Conservation (phyloP, 1,140 invertebrate species). For the Bombus pascuorum region DNA sequence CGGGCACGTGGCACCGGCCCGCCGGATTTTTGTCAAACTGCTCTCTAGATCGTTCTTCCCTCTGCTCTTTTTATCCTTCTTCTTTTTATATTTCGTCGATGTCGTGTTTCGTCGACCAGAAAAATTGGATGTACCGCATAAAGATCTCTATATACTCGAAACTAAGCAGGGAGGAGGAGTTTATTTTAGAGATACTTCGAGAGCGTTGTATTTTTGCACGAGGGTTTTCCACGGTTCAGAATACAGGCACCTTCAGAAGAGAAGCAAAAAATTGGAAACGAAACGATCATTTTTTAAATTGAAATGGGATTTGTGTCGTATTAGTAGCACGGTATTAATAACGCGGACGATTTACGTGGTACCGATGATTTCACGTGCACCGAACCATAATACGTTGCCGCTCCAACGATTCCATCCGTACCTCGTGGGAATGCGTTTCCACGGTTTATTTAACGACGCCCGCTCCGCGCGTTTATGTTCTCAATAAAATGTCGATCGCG, state of each 20-base stretch:
- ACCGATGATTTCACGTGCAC: conserved; percentile 58
- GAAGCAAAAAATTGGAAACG: neutral
- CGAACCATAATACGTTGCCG: conserved; percentile 48
- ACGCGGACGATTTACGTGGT: conserved; percentile 38
- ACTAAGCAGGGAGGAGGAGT: neutral
- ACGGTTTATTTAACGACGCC: conserved; percentile 65
- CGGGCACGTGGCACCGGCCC: conserved; percentile 44
- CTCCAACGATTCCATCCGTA: conserved; percentile 27
- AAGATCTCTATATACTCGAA: neutral
- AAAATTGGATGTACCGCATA: neutral
- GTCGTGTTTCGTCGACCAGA: no score
- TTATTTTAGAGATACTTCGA: neutral
- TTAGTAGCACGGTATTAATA: conserved; percentile 35
- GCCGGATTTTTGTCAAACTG: neutral
- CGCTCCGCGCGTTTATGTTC: conserved; percentile 45
- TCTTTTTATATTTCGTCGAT: neutral
- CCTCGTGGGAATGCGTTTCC: conserved; percentile 58
- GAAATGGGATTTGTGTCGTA: conserved; percentile 21
- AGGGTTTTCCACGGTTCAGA: neutral
- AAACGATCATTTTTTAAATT: neutral
- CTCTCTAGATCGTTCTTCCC: neutral
- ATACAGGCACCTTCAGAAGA: neutral
- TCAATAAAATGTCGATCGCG: conserved; percentile 59
- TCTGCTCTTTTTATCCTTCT: neutral
- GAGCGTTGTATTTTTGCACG: neutral